Base-by-base conservation (phyloP, 2,888 invertebrate species). In the Eilema griseolum region DNA sequence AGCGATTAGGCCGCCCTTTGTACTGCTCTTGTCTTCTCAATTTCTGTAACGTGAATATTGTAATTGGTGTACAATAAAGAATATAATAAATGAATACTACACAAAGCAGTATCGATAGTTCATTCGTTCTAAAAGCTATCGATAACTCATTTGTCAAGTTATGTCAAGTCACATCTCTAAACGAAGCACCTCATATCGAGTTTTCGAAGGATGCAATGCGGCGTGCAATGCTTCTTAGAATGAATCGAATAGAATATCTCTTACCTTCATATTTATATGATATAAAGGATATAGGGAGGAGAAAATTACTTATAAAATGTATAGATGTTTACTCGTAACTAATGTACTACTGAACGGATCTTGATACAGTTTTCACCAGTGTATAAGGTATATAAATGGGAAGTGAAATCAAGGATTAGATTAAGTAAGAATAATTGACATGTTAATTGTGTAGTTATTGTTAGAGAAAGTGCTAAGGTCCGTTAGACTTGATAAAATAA, bases 191-290 rank as follows among this genome's bases (percentile, higher is more conserved):
- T n/a, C n/a, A n/a, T 3, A 26, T 37, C 33, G 33, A 37, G 11
- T 12, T 1, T 37, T 37, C 33, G 12, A 37, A 1, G 33, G 12
- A 37, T 33, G n/a, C n/a, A n/a, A n/a, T n/a, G n/a, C 24, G 20
- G 0, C 20, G 23, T 20, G 24, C 63, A 63, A 52, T 46, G 33
- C 56, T 57, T 31, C 23, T 11, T 57, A 57, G 10, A 66, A 66
- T 66, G 24, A 33, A 66, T 33, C 20, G 7, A 57, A 20, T 33
- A 65, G 31, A 31, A 56, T 23, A 46, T 70, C 92, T 90, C 93
- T 93, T 88, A 89, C 91, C 93, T 92, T 92, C 88, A 91, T 93
- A 93, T 93, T 89, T 79, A 37, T 81, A 74, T 77, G 82, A 92
- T 93, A 93, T 93, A 91, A 92, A 92, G 92, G 91, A 84, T 74